Conservation (phyloP, 2,113 vertebrate genomes). For the Heptranchias perlo region DNA sequence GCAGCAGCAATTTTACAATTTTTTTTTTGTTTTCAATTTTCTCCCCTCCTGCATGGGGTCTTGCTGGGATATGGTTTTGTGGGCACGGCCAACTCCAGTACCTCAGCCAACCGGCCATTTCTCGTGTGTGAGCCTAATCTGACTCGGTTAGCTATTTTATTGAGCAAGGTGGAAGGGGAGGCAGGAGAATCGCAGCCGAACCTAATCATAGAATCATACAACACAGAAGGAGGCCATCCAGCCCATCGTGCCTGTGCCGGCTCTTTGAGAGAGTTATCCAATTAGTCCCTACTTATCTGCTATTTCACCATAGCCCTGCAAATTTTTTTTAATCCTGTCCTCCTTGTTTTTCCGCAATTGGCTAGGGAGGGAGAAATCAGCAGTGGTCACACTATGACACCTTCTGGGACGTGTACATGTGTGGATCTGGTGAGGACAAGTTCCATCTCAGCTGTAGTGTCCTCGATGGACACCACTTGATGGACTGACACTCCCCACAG, state of each 20-base stretch:
- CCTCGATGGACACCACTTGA: neutral
- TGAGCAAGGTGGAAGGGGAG: neutral
- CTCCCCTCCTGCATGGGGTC: no score
- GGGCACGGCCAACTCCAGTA: neutral
- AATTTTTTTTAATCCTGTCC: neutral
- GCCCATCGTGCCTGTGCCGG: neutral
- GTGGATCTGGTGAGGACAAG: neutral
- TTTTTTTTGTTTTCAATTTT: neutral
- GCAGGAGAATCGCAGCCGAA: neutral
- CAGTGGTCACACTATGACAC: neutral
- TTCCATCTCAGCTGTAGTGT: neutral
- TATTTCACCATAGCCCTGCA: neutral
- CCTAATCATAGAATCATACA: neutral
- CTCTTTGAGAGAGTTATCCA: neutral
- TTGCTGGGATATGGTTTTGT: neutral
- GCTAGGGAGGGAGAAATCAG: neutral
- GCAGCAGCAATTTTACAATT: neutral
- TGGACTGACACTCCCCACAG: neutral
- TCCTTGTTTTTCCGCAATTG: neutral
- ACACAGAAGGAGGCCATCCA: neutral
- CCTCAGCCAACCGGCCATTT: neutral
- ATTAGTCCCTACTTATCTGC: neutral
- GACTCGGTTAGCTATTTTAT: neutral
- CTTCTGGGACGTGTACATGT: neutral
- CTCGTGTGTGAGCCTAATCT: neutral